Evolutionary conservation across 2,888 invertebrate species (phyloP), one percentile per base, ranked within the genome.

Genomic region (Imbricaverruca yamaguchii): DNA sequence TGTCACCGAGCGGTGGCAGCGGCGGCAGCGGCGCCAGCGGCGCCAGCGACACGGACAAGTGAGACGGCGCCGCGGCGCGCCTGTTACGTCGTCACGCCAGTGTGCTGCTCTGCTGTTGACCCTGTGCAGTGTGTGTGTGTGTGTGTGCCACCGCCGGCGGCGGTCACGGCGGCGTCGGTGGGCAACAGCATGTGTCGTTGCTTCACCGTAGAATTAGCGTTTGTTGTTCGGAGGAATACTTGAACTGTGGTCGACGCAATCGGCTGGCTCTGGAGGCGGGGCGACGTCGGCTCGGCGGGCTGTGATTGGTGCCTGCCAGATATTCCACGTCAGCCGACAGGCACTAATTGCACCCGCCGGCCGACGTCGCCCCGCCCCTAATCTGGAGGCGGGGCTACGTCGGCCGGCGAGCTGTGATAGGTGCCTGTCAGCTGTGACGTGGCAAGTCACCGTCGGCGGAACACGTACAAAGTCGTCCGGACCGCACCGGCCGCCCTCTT

Each of bases 381-480:
- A 39, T 39, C 39, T 39, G 39, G 39, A 39, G 39, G 39, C 39
- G 39, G 39, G 39, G 39, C 39, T 1, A 39, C 39, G 39, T 15
- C 12, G 59, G 15, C 74, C 15, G 74, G 55, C 74, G 23, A 55
- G 74, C 74, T 74, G 74, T 74, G 74, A 74, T 74, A 55, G 74
- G 69, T 69, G 69, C 69, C 69, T 69, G 69, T 10, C 4, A 39
- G 69, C n/a, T 69, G 69, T 69, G 69, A 69, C 69, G 69, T 39
- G 69, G 53, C 74, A 13, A 21, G 23, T 55, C 74, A 74, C 55
- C 15, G 25, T 39, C 69, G 25, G 69, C 39, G 25, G 39, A 12
- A 39, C 69, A 25, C 69, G 69, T 69, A 69, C 69, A 69, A 69
- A 69, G 69, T 10, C 69, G 69, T 23, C 25, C 39, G 23, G 69